Base-by-base conservation (phyloP, 2,888 invertebrate species). In the Petrolisthes cinctipes region DNA sequence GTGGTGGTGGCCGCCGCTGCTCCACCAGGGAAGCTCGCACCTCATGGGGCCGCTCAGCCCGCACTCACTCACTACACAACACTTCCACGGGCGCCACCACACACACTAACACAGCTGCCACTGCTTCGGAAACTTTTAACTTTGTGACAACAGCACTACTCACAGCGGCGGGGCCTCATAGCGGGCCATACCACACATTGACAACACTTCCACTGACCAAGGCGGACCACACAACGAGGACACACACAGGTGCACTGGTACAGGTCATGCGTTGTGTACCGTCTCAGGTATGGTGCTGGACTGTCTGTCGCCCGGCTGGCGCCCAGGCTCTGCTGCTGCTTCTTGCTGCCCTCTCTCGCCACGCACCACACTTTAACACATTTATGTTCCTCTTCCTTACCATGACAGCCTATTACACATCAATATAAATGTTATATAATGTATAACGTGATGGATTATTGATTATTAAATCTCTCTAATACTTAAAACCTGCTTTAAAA, bases 271-370 rank as follows among this genome's bases (percentile, higher is more conserved):
- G 83, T 75, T 87, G 87, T 83, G 80, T 84, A 80, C 87, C 56
- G 83, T 84, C 87, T 73, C 87, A 87, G 87, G 87, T 87, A 83
- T 84, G 87, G 83, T 81, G 83, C 87, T 83, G 68, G 81, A 88
- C 88, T 88, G 88, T 56, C 87, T 76, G 56, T 66, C 54, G 68
- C 53, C 53, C 66, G 23, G 23, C 76, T 73, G 75, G 54, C 75
- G 78, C 61, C 76, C 78, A 66, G 66, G 23, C 79, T 23, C 73
- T 53, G 2, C 37, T 37, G 37, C 37, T 37, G 2, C n/a, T 14
- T 75, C 71, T 56, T 56, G 53, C 75, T 81, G 75, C 86, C 23
- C 84, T n/a, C 17, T 57, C 80, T 56, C 80, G 51, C 75, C 53
- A 80, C 84, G 37, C 17, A 53, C 53, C 56, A 80, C 53, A 76